These are phyloP conservation scores for Centruroides sculpturatus DNA, from an alignment of 1,140 invertebrate species.

Conservation along the genomic window DNA sequence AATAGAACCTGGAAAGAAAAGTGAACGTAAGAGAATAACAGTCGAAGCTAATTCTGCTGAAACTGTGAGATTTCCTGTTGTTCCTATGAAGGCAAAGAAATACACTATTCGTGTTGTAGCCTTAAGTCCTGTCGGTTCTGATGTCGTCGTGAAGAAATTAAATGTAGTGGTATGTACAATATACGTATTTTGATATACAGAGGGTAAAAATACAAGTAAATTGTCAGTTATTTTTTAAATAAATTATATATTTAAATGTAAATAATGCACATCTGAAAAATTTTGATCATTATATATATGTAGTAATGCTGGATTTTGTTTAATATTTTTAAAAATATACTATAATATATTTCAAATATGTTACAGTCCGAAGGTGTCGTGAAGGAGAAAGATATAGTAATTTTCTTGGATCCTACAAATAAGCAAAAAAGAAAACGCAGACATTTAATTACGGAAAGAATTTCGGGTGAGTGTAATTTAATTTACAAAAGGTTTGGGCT, in stretches of 20 bases:
- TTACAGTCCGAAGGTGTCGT: slow-evolving; percentile 25
- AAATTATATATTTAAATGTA: too few species aligned
- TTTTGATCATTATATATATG: too few species aligned
- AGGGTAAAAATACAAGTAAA: too few species aligned
- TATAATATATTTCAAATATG: too few species aligned
- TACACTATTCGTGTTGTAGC: slow-evolving; percentile 24
- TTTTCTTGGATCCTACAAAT: slow-evolving; percentile 28
- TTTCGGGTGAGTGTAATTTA: neutral
- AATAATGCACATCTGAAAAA: too few species aligned
- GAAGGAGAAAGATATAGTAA: slow-evolving; percentile 21
- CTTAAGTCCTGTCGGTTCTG: slow-evolving; percentile 19
- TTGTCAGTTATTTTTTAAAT: too few species aligned
- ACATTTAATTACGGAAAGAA: slow-evolving; percentile 1
- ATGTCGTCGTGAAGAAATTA: slow-evolving; percentile 24
- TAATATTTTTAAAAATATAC: too few species aligned
- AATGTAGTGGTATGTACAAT: slow-evolving; percentile 14
- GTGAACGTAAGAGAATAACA: slow-evolving; percentile 16
- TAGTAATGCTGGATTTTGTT: too few species aligned
- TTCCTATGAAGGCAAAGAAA: slow-evolving; percentile 25
- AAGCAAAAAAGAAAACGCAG: slow-evolving; percentile 13
- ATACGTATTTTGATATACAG: too few species aligned
- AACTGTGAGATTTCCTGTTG: slow-evolving; percentile 25
- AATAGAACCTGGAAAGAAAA: slow-evolving; percentile 19
- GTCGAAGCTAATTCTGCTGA: slow-evolving; percentile 21
- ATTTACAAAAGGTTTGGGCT: too few species aligned